These are phyloP conservation scores for Pipistrellus pygmaeus DNA, from an alignment of 2,797 vertebrate species.

Conservation along the genomic window DNA sequence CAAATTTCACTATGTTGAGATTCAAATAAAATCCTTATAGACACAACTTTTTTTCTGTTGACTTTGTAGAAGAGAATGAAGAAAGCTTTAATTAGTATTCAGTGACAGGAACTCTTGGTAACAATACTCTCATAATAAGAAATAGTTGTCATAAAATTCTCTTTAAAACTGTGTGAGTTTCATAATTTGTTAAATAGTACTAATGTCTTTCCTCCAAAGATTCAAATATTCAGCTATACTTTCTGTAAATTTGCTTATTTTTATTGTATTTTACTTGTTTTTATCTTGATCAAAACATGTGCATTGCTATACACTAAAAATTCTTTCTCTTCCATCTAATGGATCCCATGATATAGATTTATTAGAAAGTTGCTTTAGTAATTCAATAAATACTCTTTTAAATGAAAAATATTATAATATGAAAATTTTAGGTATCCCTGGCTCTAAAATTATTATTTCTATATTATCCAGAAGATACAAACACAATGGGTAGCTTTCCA, in stretches of 20 bases:
- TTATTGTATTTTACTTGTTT: slow-evolving; percentile 59
- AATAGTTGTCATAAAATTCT: slow-evolving; percentile 86
- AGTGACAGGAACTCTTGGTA: slow-evolving; percentile 85
- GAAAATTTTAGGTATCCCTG: neutral
- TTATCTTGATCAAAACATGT: slow-evolving; percentile 51
- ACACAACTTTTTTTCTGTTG: slow-evolving; percentile 78
- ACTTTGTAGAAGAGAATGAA: slow-evolving; percentile 71
- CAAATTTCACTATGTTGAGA: slow-evolving; percentile 86
- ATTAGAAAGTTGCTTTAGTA: slow-evolving; percentile 23
- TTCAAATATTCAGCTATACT: slow-evolving; percentile 67
- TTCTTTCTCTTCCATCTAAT: neutral
- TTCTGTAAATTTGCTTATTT: slow-evolving; percentile 63
- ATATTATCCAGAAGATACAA: neutral
- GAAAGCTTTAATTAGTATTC: slow-evolving; percentile 86
- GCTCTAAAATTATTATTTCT: neutral
- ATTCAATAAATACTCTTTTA: neutral
- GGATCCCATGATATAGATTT: neutral
- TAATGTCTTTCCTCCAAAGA: slow-evolving; percentile 77
- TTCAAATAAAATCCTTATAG: slow-evolving; percentile 85
- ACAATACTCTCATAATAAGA: slow-evolving; percentile 82
- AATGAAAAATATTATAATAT: neutral
- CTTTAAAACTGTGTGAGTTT: slow-evolving; percentile 84
- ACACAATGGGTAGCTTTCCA: neutral
- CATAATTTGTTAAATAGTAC: slow-evolving; percentile 86
- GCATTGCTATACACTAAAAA: neutral